Percentiles rank a stretch among this genome's conserved stretches.
Conservation (phyloP, 92 coral and sea anemone species). For the Phenganax subtilis region DNA sequence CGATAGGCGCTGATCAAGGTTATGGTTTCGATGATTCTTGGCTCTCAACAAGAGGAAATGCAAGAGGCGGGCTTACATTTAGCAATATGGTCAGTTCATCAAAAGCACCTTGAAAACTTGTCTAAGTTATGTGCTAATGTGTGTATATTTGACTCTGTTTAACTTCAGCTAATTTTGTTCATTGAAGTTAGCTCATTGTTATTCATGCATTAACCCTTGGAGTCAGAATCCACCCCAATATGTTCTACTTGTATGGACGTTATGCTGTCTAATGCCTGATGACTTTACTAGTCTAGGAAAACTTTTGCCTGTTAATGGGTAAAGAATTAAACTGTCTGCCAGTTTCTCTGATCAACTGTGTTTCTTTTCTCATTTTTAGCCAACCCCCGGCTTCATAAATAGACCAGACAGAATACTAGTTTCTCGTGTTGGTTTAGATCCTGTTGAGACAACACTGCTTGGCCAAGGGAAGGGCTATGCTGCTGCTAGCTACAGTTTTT, state of each 20-base stretch:
- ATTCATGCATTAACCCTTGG: too few species aligned
- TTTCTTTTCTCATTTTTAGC: conserved; percentile 50
- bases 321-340: not conserved
- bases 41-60: conserved; percentile 44
- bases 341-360: not conserved
- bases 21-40: conserved; percentile 89
- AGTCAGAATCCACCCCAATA: too few species aligned
- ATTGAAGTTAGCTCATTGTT: too few species aligned
- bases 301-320: too few species aligned
- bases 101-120: not conserved
- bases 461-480: conserved; percentile 75
- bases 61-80: conserved; percentile 69
- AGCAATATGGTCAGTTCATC: conserved; percentile 82
- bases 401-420: conserved; percentile 91
- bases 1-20: conserved; percentile 56
- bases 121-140: not conserved
- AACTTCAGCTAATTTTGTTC: not conserved
- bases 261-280: too few species aligned
- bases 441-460: conserved; percentile 50
- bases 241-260: too few species aligned
- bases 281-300: too few species aligned
- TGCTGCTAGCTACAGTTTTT: conserved; percentile 61
- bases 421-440: conserved; percentile 61
- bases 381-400: conserved; percentile 80
- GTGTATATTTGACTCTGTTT: conserved; percentile 27